These are phyloP conservation scores for Pseudomyrmex concolor DNA, from an alignment of 1,140 invertebrate species.

Conservation along the genomic window DNA sequence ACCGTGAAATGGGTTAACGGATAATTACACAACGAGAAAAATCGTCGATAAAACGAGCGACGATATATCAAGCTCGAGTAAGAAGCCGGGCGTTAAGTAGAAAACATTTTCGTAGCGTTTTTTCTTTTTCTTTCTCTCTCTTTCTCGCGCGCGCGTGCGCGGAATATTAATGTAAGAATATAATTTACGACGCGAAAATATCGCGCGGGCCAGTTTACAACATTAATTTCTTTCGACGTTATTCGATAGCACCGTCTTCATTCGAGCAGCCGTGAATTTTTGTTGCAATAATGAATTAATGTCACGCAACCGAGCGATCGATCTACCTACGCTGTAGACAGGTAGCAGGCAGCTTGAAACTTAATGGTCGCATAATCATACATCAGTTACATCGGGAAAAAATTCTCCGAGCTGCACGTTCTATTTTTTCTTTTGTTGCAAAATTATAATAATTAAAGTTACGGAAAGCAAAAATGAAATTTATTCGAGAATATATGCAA, in stretches of 20 bases:
- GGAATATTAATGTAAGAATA: conserved; percentile 41
- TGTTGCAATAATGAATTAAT: conserved; percentile 57
- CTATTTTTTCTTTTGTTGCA: conserved; percentile 9
- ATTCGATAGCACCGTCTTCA: conserved; percentile 57
- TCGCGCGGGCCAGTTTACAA: conserved; percentile 8
- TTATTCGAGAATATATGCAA: neutral
- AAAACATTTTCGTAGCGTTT: conserved; percentile 37
- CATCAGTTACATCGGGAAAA: conserved; percentile 49
- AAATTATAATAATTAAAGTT: conserved; percentile 31
- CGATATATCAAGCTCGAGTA: conserved; percentile 48
- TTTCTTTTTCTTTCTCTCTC: too few species aligned
- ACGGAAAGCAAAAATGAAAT: conserved; percentile 12
- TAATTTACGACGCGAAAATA: conserved; percentile 42
- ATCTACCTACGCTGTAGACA: conserved; percentile 49
- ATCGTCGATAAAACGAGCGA: conserved; percentile 37
- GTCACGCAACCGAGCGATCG: conserved; percentile 48
- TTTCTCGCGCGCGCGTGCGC: neutral
- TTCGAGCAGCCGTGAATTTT: conserved; percentile 50
- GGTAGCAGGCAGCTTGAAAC: conserved; percentile 40
- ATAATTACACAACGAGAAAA: conserved; percentile 39
- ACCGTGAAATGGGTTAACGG: conserved; percentile 39
- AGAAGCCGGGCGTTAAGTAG: conserved; percentile 38
- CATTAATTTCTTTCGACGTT: conserved; percentile 61
- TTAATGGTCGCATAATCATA: conserved; percentile 56
- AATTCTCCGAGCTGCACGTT: conserved; percentile 13